phyloP scores from a whole-genome alignment of 1,140 invertebrate genomes.

The Euwallacea similis region DNA sequence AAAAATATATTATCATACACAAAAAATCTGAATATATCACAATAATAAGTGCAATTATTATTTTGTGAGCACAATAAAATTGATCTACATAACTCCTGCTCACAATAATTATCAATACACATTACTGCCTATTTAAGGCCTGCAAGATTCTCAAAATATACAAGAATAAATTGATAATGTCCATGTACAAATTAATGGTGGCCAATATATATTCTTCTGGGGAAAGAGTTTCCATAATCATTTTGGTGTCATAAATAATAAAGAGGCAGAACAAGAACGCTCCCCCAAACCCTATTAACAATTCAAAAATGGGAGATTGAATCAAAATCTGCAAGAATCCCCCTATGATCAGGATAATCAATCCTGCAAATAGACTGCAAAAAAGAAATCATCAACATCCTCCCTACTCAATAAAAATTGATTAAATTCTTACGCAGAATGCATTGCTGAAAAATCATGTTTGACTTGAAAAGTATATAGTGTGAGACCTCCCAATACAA shows the following conservation, averaged over 20 bases:
- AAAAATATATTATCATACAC: too few species aligned
- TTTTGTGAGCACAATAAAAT: too few species aligned
- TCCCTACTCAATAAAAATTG: not conserved
- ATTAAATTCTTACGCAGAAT: conserved; percentile 66
- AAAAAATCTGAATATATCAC: too few species aligned
- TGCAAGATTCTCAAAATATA: conserved; percentile 56
- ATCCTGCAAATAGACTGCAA: conserved; percentile 70
- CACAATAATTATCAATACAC: not conserved
- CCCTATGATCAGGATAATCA: conserved; percentile 72
- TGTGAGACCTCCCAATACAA: conserved; percentile 71
- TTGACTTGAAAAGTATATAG: conserved; percentile 80
- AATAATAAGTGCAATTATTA: too few species aligned
- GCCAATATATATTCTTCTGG: conserved; percentile 77
- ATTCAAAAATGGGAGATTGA: conserved; percentile 67
- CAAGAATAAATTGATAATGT: conserved; percentile 85
- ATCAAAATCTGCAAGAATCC: conserved; percentile 75
- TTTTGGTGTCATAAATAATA: conserved; percentile 69
- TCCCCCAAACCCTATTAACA: conserved; percentile 68
- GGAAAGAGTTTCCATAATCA: conserved; percentile 70
- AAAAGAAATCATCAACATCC: conserved; percentile 26
- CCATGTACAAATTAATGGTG: conserved; percentile 83
- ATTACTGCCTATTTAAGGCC: conserved; percentile 27
- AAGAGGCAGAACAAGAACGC: conserved; percentile 76
- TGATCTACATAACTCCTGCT: too few species aligned
- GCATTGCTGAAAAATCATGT: conserved; percentile 75